Evolutionary conservation across 1,140 invertebrate species (phyloP), one percentile per base, ranked within the genome.

Genomic region (Pissodes strobi): DNA sequence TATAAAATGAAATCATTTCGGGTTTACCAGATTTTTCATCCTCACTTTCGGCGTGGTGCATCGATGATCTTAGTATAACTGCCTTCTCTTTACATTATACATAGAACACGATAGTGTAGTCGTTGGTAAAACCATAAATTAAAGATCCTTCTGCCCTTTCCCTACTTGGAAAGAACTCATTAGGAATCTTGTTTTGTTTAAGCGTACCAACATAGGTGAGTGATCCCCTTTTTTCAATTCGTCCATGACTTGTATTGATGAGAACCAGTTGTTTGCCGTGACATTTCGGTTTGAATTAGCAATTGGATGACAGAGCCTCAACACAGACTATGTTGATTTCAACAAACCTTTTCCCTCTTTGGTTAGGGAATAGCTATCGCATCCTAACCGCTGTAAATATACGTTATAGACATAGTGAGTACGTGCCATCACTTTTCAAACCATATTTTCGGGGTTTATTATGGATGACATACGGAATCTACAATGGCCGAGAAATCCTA

Each of bases 201-300:
- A 79, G 10, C 3, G 72, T 79, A 2, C 73, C 79, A 9, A 79
- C 73, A 58, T 70, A 63, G 39, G 66, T 69, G 52, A 66, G n/a
- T n/a, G 73, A 23, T 15, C 46, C 46, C 37, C 67, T 63, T 62
- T 48, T 57, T 60, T 53, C 15, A 66, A 30, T 12, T 19, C 22
- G 23, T 63, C 25, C 13, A 64, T 60, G 18, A 70, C 22, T 37
- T 69, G 64, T 18, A 76, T 61, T 10, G 73, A 76, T 18, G 66
- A 69, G 59, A 77, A 75, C 71, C 73, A 78, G 63, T 78, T 79
- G 37, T 79, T 74, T 46, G 56, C 69, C 6, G 72, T 74, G 61
- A n/a, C n/a, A n/a, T n/a, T n/a, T n/a, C n/a, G n/a, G n/a, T n/a
- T n/a, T n/a, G n/a, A n/a, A n/a, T n/a, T 48, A 18, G 68, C 48